Evolutionary conservation across 2,113 vertebrate genomes (phyloP), one percentile per base, ranked within the genome.

Genomic region (Serinus canaria): DNA sequence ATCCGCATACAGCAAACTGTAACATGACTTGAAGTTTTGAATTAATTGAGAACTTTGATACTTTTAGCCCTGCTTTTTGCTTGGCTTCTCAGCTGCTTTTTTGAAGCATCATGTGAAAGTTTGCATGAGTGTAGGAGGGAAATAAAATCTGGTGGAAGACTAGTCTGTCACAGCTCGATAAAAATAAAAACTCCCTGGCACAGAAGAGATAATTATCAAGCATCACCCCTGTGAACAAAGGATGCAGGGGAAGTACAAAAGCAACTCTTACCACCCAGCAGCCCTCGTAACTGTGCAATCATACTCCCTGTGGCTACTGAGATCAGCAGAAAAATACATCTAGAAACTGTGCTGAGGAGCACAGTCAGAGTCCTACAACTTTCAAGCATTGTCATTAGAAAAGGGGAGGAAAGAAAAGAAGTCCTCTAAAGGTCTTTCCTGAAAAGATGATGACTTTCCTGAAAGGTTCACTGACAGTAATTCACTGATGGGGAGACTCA

Each of bases 141-240:
- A 90, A 90, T 30, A 86, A 92, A 80, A 92, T 74, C 52, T 90
- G 60, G 70, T 84, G 81, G 60, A 93, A 92, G 69, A 89, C 76
- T 85, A 67, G 82, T 94, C 85, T 94, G 85, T 67, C 88, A 90
- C 44, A 92, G 85, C 60, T 72, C 41, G 47, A 86, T 78, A 96
- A 93, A 95, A 92, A 91, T 84, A 92, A 93, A 91, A 89, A 33
- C 69, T 91, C 28, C 31, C 15, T 80, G 50, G 55, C 41, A 77
- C n/a, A 70, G 67, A 55, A 68, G 28, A 53, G 44, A 58, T 55
- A 94, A 94, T 93, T 56, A 93, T 81, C 59, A 92, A 83, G 55
- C 19, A 91, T 37, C 33, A n/a, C 18, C 37, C 49, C 35, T 13
- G 10, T 4, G 44, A 94, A 90, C 3, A 10, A 95, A 83, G n/a